A percentile compares a stretch with the other conserved stretches of the same genome.
These are phyloP conservation scores for Rhodeus uyekii DNA, from an alignment of 2,797 vertebrate species.

Conservation along the genomic window DNA sequence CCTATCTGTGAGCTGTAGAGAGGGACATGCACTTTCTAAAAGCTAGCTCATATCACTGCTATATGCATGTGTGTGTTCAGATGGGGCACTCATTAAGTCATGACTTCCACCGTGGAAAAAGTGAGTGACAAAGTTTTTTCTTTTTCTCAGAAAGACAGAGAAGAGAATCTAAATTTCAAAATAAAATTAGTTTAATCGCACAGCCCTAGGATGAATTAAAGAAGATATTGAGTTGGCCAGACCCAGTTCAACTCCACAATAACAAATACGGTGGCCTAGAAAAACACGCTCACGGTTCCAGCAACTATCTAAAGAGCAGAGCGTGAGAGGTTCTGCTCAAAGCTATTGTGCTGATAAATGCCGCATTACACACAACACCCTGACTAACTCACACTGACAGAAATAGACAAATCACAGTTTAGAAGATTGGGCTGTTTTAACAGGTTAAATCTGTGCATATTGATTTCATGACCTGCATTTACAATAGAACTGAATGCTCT, in stretches of 20 bases:
- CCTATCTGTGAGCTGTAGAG: slow-evolving; percentile 1
- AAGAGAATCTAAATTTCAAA: too few species aligned
- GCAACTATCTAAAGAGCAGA: not conserved
- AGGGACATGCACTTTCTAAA: slow-evolving; percentile 23
- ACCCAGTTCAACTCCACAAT: not conserved
- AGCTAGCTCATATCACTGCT: not conserved
- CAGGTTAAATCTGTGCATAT: not conserved
- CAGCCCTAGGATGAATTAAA: too few species aligned
- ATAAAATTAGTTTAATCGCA: too few species aligned
- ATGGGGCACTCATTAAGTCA: not conserved
- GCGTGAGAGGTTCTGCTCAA: not conserved
- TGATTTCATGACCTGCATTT: not conserved
- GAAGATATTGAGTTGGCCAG: not conserved
- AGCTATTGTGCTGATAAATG: slow-evolving; percentile 11
- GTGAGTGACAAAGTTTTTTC: not conserved
- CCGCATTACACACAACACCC: not conserved
- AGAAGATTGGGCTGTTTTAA: not conserved
- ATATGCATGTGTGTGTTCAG: not conserved
- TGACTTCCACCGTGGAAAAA: not conserved
- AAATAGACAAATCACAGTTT: not conserved
- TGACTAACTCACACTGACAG: not conserved
- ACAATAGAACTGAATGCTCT: not conserved
- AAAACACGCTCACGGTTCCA: not conserved
- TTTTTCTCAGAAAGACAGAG: slow-evolving; percentile 1
- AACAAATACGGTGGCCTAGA: not conserved